Base-by-base conservation (phyloP, 2,797 vertebrate species). In the Sebastes hubbsi region DNA sequence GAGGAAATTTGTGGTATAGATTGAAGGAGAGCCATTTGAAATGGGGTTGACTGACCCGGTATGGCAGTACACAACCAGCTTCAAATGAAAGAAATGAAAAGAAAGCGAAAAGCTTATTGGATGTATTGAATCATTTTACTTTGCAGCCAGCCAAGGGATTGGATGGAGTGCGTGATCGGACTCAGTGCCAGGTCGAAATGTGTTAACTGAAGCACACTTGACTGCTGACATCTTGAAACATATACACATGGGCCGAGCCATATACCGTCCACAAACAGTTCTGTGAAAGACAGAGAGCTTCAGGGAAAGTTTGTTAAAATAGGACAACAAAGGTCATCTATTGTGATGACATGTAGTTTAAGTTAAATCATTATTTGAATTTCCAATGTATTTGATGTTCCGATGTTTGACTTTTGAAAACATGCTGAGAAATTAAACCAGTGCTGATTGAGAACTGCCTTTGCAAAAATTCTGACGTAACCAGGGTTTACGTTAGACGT, bases 111-210 rank as follows among this genome's bases (percentile, higher is more conserved):
- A 92, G 92, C 94, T 94, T 94, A 94, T 94, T 94, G 94, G 93
- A 92, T 90, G 90, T 90, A 95, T 95, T 94, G 94, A 95, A 94
- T 95, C 91, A 94, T 94, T 95, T 95, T 89, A 93, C 90, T 93
- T 90, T 89, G 88, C 81, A 84, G 88, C 81, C 74, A 79, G 85
- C 78, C 79, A 85, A 85, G 75, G 88, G 93, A 93, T 91, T 91
- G 90, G 86, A 89, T 76, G 74, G 75, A 36, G 76, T 71, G 88
- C 83, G 88, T 92, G 94, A 94, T 93, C 76, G n/a, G 90, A 94
- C 88, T 92, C 63, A 25, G 86, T 79, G 80, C 74, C 80, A 72
- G 77, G 79, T 85, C 52, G 27, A 90, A 92, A 90, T 80, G 78
- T 86, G 77, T 89, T 78, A 90, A 90, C 76, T 69, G 83, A 85